A percentile compares a stretch with the other conserved stretches of the same genome.
These are phyloP conservation scores for Hedychridium roseum DNA, from an alignment of 2,888 invertebrate species.

Conservation along the genomic window DNA sequence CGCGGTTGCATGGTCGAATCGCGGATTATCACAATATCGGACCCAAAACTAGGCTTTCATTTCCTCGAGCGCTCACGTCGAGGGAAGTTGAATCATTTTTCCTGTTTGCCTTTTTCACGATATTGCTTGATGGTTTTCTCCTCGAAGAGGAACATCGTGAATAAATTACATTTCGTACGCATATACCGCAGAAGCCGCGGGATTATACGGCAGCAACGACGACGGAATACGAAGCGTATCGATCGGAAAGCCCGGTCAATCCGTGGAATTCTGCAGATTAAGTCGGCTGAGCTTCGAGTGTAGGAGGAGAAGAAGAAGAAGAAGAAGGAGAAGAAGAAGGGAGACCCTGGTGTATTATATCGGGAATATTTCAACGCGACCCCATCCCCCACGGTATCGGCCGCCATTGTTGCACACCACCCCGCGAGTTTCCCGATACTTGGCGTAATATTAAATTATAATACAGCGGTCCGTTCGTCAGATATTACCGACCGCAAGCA, in stretches of 20 bases:
- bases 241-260: not conserved
- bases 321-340: not conserved
- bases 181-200: not conserved
- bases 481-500: no score
- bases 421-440: constrained; percentile 45
- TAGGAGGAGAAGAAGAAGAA: constrained; percentile 2
- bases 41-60: no score
- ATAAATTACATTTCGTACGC: no score
- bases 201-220: no score
- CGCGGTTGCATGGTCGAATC: no score
- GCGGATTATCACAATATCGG: no score
- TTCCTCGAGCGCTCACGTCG: no score
- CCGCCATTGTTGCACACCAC: constrained; percentile 41
- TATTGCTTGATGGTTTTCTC: no score
- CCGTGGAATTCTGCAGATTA: constrained; percentile 21
- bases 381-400: constrained; percentile 34
- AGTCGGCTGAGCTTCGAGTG: constrained; percentile 1
- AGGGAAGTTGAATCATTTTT: no score
- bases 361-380: constrained; percentile 40
- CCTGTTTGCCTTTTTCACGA: no score
- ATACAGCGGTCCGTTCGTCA: constrained; percentile 25
- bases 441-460: constrained; percentile 46
- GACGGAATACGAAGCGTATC: constrained; percentile 8
- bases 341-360: constrained; percentile 25
- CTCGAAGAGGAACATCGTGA: no score